Evolutionary conservation across 2,888 invertebrate genomes (phyloP), one percentile per base, ranked within the genome.

Genomic region (Drosophila colorata): DNA sequence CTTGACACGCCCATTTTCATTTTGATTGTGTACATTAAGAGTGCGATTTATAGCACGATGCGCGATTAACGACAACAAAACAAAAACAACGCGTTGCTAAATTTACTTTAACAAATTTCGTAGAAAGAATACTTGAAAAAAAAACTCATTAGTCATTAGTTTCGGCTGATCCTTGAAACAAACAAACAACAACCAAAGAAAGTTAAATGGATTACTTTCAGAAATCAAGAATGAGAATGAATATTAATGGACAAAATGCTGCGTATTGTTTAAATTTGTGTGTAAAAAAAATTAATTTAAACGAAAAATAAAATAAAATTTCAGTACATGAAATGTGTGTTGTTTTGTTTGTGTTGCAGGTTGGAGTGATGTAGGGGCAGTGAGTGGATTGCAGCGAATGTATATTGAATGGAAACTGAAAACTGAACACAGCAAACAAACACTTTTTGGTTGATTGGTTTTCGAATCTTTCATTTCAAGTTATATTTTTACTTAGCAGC

Each of bases 391-490:
- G 52, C 65, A 66, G 77, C 65, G 51, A 66, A 38, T 71, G 66
- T 57, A 38, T 61, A 18, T 59, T 7, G 31, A 71, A 80, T 69
- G 66, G 41, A 40, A 86, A 86, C 76, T 73, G 64, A 86, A 82
- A 74, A 66, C 69, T 69, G 68, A 80, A 81, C 75, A 85, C 75
- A 84, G 75, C 82, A 82, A 78, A 82, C 87, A 87, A 87, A 82
- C 87, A 82, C 82, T 72, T 80, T 80, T 80, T 56, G 47, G 68
- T 63, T 48, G 41, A 63, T 86, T 73, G 60, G 65, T 69, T 74
- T 81, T 80, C 56, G 69, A 87, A 82, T 80, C 78, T 69, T 78
- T 81, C 66, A 46, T 65, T 80, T 53, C 38, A 66, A 66, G 67
- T 72, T 73, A 70, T 87, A 84, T 87, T 51, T 81, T 64, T 53